A percentile compares a stretch with the other conserved stretches of the same genome.
Evolutionary conservation across 2,113 vertebrate genomes (phyloP).

Genomic region (Platichthys stellatus): DNA sequence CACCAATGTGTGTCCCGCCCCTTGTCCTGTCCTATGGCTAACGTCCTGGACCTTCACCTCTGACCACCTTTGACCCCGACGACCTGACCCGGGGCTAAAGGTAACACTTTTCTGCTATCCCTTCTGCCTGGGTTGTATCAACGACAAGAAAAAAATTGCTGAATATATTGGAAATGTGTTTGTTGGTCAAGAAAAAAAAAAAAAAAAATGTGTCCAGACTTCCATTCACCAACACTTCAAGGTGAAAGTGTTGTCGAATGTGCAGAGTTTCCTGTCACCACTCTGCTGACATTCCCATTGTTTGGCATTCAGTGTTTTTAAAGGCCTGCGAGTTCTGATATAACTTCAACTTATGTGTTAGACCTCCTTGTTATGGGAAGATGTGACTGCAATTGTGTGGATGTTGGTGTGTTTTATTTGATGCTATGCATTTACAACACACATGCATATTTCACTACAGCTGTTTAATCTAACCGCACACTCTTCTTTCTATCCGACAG

Average conservation of each 20-base stretch:
- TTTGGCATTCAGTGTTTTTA: slow-evolving; percentile 76
- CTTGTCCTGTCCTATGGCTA: slow-evolving; percentile 80
- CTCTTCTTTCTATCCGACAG: background rate
- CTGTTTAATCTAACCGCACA: slow-evolving; percentile 26
- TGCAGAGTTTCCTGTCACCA: slow-evolving; percentile 79
- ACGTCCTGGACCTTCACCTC: slow-evolving; percentile 78
- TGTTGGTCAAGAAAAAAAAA: slow-evolving; percentile 64
- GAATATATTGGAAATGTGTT: slow-evolving; percentile 65
- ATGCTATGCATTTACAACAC: slow-evolving; percentile 20
- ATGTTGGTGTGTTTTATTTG: slow-evolving; percentile 36
- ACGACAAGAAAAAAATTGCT: slow-evolving; percentile 32
- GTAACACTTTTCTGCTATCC: slow-evolving; percentile 82
- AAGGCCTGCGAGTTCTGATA: slow-evolving; percentile 32
- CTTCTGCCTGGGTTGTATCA: slow-evolving; percentile 68
- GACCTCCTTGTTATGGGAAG: slow-evolving; percentile 18
- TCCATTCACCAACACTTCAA: slow-evolving; percentile 73
- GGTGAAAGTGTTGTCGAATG: slow-evolving; percentile 80
- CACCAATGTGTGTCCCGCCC: slow-evolving; percentile 73
- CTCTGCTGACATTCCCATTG: slow-evolving; percentile 86
- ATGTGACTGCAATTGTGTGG: slow-evolving; percentile 35
- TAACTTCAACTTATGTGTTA: slow-evolving; percentile 2
- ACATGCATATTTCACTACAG: slow-evolving; percentile 16
- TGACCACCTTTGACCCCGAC: slow-evolving; percentile 74
- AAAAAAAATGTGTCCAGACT: slow-evolving; percentile 65
- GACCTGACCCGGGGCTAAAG: slow-evolving; percentile 78